A percentile compares a stretch with the other conserved stretches of the same genome.
Conservation (phyloP, 30 jellyfish, hydroid and myxozoan species). For the Cassiopea andromeda region DNA sequence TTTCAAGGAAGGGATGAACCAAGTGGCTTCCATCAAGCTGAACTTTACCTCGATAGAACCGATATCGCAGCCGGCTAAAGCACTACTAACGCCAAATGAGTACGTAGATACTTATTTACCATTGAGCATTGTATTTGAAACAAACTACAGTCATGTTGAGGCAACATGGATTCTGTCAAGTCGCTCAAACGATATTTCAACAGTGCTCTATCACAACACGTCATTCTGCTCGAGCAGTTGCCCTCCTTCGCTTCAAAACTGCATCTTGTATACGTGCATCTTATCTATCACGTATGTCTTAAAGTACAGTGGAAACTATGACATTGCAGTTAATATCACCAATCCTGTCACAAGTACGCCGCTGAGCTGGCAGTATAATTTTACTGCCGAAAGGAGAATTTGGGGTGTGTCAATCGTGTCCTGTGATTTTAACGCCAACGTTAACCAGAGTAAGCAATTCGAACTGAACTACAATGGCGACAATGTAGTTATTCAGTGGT, state of each 20-base stretch:
- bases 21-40: background rate
- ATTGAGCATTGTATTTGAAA: background rate
- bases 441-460: conserved; percentile 5
- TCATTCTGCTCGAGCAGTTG: conserved; percentile 21
- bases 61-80: background rate
- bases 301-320: background rate
- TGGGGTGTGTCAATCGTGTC: background rate
- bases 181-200: background rate
- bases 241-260: background rate
- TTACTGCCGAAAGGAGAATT: conserved; percentile 17
- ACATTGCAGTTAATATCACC: conserved; percentile 8
- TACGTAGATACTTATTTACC: background rate
- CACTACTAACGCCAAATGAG: background rate
- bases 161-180: conserved; percentile 11
- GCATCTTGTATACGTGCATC: background rate
- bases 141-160: conserved; percentile 22
- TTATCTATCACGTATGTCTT: background rate
- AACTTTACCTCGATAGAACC: conserved; percentile 6
- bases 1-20: background rate
- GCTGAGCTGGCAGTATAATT: background rate
- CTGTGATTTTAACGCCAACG: conserved; percentile 34
- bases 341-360: conserved; percentile 13
- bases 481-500: conserved; percentile 17
- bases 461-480: conserved; percentile 9
- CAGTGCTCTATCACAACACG: background rate